Base-by-base conservation (phyloP, 2,113 vertebrate species). In the Microtus pennsylvanicus region DNA sequence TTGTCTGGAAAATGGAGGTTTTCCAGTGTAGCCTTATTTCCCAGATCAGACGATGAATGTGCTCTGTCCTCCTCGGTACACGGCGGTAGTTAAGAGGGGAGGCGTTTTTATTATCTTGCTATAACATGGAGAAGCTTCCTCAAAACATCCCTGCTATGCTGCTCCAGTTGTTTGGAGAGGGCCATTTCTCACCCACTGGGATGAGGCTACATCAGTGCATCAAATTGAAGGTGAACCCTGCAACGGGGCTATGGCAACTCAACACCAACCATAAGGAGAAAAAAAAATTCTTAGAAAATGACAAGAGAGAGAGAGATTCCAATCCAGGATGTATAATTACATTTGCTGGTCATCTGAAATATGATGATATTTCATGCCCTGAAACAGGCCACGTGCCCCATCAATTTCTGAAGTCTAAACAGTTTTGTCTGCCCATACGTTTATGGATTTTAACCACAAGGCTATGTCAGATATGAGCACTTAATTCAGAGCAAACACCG, bases 391-490 rank as follows among this genome's bases (percentile, higher is more conserved):
- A 93, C 1, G 1, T 94, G 90, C 52, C 90, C 94, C 22, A 94
- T 12, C 77, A 88, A 92, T 93, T 97, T 97, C 89, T 96, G 52
- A 98, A 97, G 98, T 94, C 96, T 93, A 96, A 97, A 96, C 82
- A 96, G 95, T 85, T 94, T 94, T 96, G 94, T n/a, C 22, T 91
- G 93, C 75, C 95, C 75, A 70, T 1, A 16, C 42, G 47, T 93
- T 94, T 89, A 98, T 87, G 94, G 78, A 95, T 97, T 97, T 97
- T 50, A 63, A 96, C 96, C 93, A 96, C 69, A 95, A 91, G 91
- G 52, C 77, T 89, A 82, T 94, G 55, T 17, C 26, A 95, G 92
- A 94, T 80, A 93, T 0, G 0, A 77, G 93, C 97, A 86, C 86
- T 96, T 0, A 9, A 97, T 97, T 97, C 83, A 74, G 74, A 97